Evolutionary conservation across 2,888 invertebrate genomes (phyloP), one percentile per base, ranked within the genome.

Genomic region (Sminthurinus aureus): DNA sequence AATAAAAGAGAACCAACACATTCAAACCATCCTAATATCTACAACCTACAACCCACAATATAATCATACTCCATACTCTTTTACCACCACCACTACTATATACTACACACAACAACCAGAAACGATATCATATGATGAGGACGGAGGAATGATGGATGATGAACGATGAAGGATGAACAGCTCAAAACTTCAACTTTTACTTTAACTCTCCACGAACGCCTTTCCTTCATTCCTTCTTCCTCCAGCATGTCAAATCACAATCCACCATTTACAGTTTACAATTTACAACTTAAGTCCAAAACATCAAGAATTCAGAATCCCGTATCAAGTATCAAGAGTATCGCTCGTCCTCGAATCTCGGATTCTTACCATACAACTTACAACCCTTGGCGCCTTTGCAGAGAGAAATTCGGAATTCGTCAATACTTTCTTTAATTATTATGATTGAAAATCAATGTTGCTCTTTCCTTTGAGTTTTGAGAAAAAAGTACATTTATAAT

Each of bases 1-100:
- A 74, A 74, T 81, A 38, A 38, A 38, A 38, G 38, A 38, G 38
- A 74, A 26, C 75, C n/a, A 24, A 50, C 18, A 75, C 66, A 38
- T 51, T 52, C 58, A 52, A 18, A 18, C 24, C 66, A 51, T 18
- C 51, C 8, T 52, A 20, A 51, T 24, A 15, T 52, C 71, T 0
- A 71, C 50, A 9, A 78, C 22, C 26, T 52, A 4, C 9, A 74
- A 74, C 58, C 50, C 67, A 38, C n/a, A 64, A 52, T 26, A 52
- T 9, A n/a, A 38, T 38, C 1, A 38, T 38, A 38, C 75, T 20
- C 51, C 74, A 51, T 9, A 50, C 66, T n/a, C n/a, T 24, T 50
- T 71, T 12, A 24, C 69, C 24, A 66, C 83, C 58, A n/a, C 24
- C 58, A 38, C 0, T 18, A 50, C 51, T 26, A 12, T 26, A 51